Evolutionary conservation across 2,888 invertebrate species (phyloP), one percentile per base, ranked within the genome.

Genomic region (Drosophila subquinaria): DNA sequence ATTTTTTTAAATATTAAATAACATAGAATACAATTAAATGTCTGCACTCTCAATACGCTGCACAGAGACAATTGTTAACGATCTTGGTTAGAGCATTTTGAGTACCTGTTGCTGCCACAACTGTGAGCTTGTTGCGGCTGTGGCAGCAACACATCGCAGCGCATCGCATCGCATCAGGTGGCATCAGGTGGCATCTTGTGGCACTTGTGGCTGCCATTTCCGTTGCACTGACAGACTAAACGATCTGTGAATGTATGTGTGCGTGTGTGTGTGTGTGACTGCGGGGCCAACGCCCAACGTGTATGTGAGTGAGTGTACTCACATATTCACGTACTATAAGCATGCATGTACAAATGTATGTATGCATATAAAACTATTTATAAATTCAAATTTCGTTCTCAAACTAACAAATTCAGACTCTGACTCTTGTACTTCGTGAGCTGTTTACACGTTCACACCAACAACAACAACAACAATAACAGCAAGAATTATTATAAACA

Each of bases 361-460:
- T 56, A 52, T 67, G 33, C 33, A 43, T 20, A 27, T 15, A 47
- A 36, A 69, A 76, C 60, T 79, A 79, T 77, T 77, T 77, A 77
- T 77, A 79, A 79, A 77, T 79, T 79, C 76, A 79, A 80, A 80
- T 73, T 80, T 80, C 69, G 80, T 76, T 76, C 62, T 51, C 51
- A 45, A 65, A 59, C 47, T 38, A 55, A 40, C 36, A 48, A 36
- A n/a, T 42, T 50, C 17, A 40, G 43, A 36, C 57, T 57, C 52
- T 50, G 69, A 45, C 35, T 55, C 30, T 59, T n/a, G 13, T 48
- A 43, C 48, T 48, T 53, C 67, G 61, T 78, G 66, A 55, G 68
- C 69, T 61, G 72, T 67, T 71, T 64, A 77, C 81, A 79, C 71
- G 68, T 79, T 78, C 51, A 17, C 66, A 66, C 5, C 52, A 67